Evolutionary conservation across 2,113 vertebrate species (phyloP), one percentile per base, ranked within the genome.

Genomic region (Perccottus glenii): DNA sequence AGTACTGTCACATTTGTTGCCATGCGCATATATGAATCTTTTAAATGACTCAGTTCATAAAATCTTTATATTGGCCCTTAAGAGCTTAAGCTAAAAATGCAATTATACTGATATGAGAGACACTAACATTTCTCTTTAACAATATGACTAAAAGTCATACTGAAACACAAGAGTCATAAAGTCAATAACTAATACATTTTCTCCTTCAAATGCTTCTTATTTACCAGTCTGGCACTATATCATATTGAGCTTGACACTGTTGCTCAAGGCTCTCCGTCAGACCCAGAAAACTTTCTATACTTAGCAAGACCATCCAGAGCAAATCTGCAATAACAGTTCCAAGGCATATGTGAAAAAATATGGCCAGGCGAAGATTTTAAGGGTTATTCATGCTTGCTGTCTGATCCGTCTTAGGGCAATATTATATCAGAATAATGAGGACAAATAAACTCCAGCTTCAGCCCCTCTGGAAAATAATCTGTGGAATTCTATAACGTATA

Each of bases 191-290:
- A 27, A 27, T 27, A 27, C 1, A 27, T 27, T 1, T 27, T 27
- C 51, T 32, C 11, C 19, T 33, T 35, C 2, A 12, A 53, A 27
- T 35, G 9, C 10, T 14, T 53, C 5, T 35, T 6, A 16, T 27
- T 27, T 27, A 27, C 19, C 19, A 11, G 50, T 9, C 19, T 35
- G 33, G 5, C 32, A 12, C 35, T 53, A 35, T 14, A 53, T 12
- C 15, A 11, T 14, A 35, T 14, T 35, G 51, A 53, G 51, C 32
- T 53, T 53, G 51, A 53, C 51, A 53, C 51, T 85, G 89, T 85
- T 89, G 81, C 79, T 84, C 56, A 50, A 66, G 81, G 82, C 84
- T 83, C 70, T 55, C 53, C 76, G 76, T 76, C 83, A 83, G 78
- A 73, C 44, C 46, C 42, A 19, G 58, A 58, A 55, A 82, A 66